A percentile compares a stretch with the other conserved stretches of the same genome.
phyloP scores from a whole-genome alignment of 2,113 vertebrate species.

The Seriola dumerili region DNA sequence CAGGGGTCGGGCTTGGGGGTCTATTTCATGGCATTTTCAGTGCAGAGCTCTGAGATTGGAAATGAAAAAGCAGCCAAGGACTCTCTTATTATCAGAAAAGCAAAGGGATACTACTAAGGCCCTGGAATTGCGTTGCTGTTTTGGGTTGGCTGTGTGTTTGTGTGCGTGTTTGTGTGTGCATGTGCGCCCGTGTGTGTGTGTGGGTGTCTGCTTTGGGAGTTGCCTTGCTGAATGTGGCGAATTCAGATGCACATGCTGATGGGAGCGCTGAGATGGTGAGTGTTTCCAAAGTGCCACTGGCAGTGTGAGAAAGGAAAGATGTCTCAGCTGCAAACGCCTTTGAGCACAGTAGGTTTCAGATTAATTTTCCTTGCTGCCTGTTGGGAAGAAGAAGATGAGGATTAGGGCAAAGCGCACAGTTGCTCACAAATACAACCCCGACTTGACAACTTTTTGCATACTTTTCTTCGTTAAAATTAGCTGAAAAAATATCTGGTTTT shows the following conservation, averaged over 20 bases:
- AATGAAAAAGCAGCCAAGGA: constrained; percentile 71
- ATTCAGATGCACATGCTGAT: constrained; percentile 79
- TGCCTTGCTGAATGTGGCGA: constrained; percentile 68
- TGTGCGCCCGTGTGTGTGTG: not conserved
- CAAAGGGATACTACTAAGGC: constrained; percentile 53
- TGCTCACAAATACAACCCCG: constrained; percentile 51
- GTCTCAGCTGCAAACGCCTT: constrained; percentile 71
- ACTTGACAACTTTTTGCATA: constrained; percentile 41
- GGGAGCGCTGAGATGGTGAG: constrained; percentile 68
- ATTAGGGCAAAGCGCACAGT: constrained; percentile 61
- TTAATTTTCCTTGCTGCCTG: constrained; percentile 78
- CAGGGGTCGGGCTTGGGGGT: constrained; percentile 66
- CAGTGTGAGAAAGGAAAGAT: constrained; percentile 67
- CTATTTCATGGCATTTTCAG: constrained; percentile 70
- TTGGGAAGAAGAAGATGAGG: constrained; percentile 66
- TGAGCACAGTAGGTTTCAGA: constrained; percentile 75
- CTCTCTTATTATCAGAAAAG: constrained; percentile 71
- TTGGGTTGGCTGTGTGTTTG: constrained; percentile 6
- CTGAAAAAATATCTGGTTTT: not conserved
- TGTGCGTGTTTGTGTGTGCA: constrained; percentile 13
- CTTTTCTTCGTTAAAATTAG: constrained; percentile 19
- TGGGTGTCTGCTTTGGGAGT: constrained; percentile 47
- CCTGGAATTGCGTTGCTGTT: constrained; percentile 53
- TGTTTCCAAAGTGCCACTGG: constrained; percentile 78
- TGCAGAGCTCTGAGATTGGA: constrained; percentile 65